Conservation (phyloP, 2,113 vertebrate genomes). For the Hippopotamus amphibius region DNA sequence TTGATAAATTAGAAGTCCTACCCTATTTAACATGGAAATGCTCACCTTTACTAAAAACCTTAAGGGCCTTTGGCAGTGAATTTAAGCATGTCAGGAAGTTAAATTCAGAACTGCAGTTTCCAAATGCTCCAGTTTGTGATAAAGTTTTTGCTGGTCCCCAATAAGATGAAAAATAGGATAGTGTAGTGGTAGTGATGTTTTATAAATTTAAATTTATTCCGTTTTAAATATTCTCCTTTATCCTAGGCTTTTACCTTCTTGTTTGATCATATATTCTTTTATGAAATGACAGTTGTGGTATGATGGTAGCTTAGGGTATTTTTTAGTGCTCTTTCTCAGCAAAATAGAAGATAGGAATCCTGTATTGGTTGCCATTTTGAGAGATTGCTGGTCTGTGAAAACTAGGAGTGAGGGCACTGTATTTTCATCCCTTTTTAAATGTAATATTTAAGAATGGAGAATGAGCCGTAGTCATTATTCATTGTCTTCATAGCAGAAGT, state of each 20-base stretch:
- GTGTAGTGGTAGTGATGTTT: not conserved
- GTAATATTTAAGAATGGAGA: conserved; percentile 37
- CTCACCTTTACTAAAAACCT: not conserved
- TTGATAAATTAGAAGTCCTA: not conserved
- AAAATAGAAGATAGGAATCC: conserved; percentile 26
- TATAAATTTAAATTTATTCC: not conserved
- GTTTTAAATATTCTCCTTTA: not conserved
- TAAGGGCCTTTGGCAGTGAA: conserved; percentile 28
- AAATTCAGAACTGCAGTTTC: not conserved
- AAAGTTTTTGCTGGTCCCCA: not conserved
- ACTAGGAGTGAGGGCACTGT: not conserved
- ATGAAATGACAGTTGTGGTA: not conserved
- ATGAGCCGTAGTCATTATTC: conserved; percentile 32
- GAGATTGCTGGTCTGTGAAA: not conserved
- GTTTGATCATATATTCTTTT: not conserved
- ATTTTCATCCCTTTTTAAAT: conserved; percentile 53
- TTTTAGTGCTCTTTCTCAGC: conserved; percentile 28
- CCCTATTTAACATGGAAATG: conserved; percentile 9
- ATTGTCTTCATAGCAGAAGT: conserved; percentile 57
- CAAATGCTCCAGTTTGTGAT: not conserved
- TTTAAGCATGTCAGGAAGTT: conserved; percentile 36
- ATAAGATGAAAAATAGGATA: not conserved
- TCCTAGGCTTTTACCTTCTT: not conserved
- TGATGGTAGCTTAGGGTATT: not conserved
- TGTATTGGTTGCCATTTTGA: conserved; percentile 11